Evolutionary conservation across 2,888 invertebrate genomes (phyloP), one percentile per base, ranked within the genome.

Genomic region (Drosophila koepferae): DNA sequence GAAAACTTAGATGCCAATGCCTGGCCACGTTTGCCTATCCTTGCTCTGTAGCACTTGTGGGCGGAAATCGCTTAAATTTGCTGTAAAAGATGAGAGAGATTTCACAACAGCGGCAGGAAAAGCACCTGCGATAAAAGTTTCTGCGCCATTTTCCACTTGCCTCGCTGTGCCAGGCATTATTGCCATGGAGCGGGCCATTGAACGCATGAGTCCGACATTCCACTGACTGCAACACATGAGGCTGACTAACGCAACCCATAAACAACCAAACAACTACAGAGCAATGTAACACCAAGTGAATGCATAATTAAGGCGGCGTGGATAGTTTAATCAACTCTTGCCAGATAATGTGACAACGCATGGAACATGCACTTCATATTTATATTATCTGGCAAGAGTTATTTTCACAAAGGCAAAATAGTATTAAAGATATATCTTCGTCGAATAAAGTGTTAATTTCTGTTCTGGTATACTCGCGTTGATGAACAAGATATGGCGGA

Each of bases 81-180:
- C 74, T 61, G 66, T 54, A 77, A 74, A 74, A 77, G 72, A 74
- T 77, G 77, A 44, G 38, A 74, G 70, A 63, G 71, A 81, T 69
- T 68, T 53, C 68, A 12, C 65, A 61, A 49, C 62, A 51, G 44
- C 58, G 72, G 56, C 73, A 82, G 87, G 82, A 73, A 77, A 80
- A 64, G 68, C 72, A 82, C 77, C 88, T 88, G 83, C 83, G 88
- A 86, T 88, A 88, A 85, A 85, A 85, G 77, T 85, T 85, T 86
- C 86, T 88, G 70, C 88, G 59, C 88, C 86, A 88, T 86, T 85
- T 87, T 86, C 86, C 83, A 70, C 77, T 86, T 73, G 74, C 70
- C 77, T 64, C 51, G 49, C 56, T 63, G 43, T 23, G 38, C 18
- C 43, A 36, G 53, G 41, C 55, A 48, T 40, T 72, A 70, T 70